Evolutionary conservation across 2,888 invertebrate species (phyloP), one percentile per base, ranked within the genome.

Genomic region (Anoplius nigerrimus): DNA sequence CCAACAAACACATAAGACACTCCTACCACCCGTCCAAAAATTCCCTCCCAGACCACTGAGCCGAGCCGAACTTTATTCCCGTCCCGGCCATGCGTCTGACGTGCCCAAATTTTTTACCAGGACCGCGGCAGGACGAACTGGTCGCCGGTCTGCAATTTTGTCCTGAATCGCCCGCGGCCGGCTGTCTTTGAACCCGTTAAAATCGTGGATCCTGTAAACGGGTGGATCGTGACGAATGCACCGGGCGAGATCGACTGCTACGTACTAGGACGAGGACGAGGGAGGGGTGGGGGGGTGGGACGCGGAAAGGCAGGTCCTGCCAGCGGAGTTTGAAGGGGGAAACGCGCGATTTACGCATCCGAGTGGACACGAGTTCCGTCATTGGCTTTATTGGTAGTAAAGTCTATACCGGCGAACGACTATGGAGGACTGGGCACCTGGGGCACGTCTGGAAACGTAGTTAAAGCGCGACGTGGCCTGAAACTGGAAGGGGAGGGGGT

Each of bases 331-430:
- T 11, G 24, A 11, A 42, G 34, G 48, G 67, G 69, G 65, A 71
- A 76, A 75, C 71, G 78, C 78, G 81, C 83, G 79, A 84, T 83
- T 83, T 82, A 83, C 79, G 84, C 81, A 82, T 85, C 78, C 79
- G 80, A 76, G 70, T 80, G 82, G 80, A 83, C 81, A 79, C 80
- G 84, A 80, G 83, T 80, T 80, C 84, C 79, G 83, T 82, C 84
- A 84, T 84, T 86, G 84, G 82, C 79, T 86, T 85, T 85, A 86
- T 86, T 81, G 85, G 82, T 79, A 81, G 79, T 85, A 86, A 86
- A 86, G 81, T 84, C 82, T 78, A 76, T 79, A 83, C 80, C 72
- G 78, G 74, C 75, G 81, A 83, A 85, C 80, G 82, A 82, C 82
- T 80, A 78, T 78, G 78, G 79, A 63, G 66, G 53, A 69, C 60